Evolutionary conservation across 2,797 vertebrate genomes (phyloP).

Genomic region (Alca torda): DNA sequence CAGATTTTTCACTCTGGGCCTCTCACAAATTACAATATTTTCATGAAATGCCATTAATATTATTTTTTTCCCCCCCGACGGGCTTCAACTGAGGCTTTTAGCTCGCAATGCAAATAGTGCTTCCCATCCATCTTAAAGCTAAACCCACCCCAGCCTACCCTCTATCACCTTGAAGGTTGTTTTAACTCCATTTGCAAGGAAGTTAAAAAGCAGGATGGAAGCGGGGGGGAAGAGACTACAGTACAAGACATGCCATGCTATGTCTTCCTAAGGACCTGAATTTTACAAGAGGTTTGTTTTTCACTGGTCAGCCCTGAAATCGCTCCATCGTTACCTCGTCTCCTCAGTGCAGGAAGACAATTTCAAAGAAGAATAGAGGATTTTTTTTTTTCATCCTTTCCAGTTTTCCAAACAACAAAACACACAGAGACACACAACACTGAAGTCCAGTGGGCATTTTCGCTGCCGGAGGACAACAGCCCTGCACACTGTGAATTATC

Average conservation of each 20-base stretch:
- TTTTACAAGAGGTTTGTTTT: background rate
- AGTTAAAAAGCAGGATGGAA: background rate
- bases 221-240: background rate
- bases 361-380: background rate
- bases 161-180: background rate
- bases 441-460: background rate
- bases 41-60: slow-evolving; percentile 32
- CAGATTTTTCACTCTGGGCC: background rate
- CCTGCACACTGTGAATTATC: background rate
- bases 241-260: background rate
- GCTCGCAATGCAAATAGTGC: background rate
- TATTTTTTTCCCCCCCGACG: background rate
- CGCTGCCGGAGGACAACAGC: background rate
- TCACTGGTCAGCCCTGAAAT: background rate
- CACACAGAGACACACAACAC: background rate
- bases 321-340: background rate
- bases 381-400: background rate
- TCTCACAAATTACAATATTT: background rate
- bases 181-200: background rate
- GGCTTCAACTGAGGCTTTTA: background rate
- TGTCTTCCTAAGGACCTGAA: background rate
- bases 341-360: background rate
- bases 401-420: background rate
- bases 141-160: background rate
- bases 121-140: slow-evolving; percentile 28